phyloP scores from a whole-genome alignment of 2,888 invertebrate species.

The Schizaphis graminum region DNA sequence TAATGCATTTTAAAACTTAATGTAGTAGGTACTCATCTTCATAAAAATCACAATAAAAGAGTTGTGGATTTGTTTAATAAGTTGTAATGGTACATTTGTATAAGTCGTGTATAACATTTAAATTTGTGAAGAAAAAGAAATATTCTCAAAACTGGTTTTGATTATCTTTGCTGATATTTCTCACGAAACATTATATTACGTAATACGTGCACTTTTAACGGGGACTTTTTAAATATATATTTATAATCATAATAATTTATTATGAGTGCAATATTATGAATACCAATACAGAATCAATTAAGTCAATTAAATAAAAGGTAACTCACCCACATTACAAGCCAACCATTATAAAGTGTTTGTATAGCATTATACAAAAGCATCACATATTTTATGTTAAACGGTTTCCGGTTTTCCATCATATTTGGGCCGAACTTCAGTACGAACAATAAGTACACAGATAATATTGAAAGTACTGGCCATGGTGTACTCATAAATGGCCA shows the following conservation, averaged over 20 bases:
- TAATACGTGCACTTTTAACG: neutral
- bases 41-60: neutral
- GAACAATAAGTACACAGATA: slow-evolving; percentile 67
- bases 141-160: neutral
- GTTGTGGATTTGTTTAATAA: neutral
- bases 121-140: neutral
- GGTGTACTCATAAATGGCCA: slow-evolving; percentile 67
- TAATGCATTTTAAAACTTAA: neutral
- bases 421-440: slow-evolving; percentile 67
- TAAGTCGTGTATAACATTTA: neutral
- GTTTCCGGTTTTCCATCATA: slow-evolving; percentile 67
- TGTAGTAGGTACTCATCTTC: neutral
- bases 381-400: slow-evolving; percentile 66
- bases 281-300: neutral
- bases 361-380: slow-evolving; percentile 68
- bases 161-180: neutral
- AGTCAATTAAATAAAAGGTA: neutral
- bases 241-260: neutral
- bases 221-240: neutral
- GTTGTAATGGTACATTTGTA: neutral
- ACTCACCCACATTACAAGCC: slow-evolving; percentile 67
- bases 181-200: neutral
- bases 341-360: slow-evolving; percentile 68
- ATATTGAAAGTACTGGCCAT: slow-evolving; percentile 66
- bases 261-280: neutral